Conservation (phyloP, 2,888 invertebrate species). For the Diaperis boleti region DNA sequence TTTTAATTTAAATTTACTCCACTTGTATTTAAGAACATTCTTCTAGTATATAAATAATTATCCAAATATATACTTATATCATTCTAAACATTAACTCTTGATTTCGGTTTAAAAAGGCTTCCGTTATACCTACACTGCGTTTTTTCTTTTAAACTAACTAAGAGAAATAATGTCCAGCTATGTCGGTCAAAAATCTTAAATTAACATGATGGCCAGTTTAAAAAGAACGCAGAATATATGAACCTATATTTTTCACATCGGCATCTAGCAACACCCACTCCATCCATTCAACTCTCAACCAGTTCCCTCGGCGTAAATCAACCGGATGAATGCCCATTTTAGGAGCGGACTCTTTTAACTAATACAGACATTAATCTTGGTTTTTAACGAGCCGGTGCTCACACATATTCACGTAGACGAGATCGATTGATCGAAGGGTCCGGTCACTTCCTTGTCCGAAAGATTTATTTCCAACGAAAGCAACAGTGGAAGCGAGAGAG, state of each 20-base stretch:
- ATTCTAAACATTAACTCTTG: neutral
- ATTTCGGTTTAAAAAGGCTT: neutral
- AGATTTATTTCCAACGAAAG: slow-evolving; percentile 20
- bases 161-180: no score
- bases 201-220: no score
- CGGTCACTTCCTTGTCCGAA: slow-evolving; percentile 17
- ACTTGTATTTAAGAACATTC: no score
- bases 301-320: slow-evolving; percentile 33
- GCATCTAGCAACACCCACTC: slow-evolving; percentile 28
- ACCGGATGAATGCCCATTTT: slow-evolving; percentile 31
- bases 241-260: slow-evolving; percentile 3
- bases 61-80: no score
- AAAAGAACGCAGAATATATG: no score
- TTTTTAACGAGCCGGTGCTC: slow-evolving; percentile 25
- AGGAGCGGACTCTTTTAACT: slow-evolving; percentile 33
- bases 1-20: no score
- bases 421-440: slow-evolving; percentile 15
- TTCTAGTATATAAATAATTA: no score
- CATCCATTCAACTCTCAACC: slow-evolving; percentile 28
- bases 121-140: no score
- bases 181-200: no score
- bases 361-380: slow-evolving; percentile 35
- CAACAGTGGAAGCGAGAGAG: slow-evolving; percentile 19
- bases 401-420: slow-evolving; percentile 2
- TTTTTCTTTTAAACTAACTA: no score